Evolutionary conservation across 2,797 vertebrate genomes (phyloP), one percentile per base, ranked within the genome.

Genomic region (Mormyrops attenuatus): DNA sequence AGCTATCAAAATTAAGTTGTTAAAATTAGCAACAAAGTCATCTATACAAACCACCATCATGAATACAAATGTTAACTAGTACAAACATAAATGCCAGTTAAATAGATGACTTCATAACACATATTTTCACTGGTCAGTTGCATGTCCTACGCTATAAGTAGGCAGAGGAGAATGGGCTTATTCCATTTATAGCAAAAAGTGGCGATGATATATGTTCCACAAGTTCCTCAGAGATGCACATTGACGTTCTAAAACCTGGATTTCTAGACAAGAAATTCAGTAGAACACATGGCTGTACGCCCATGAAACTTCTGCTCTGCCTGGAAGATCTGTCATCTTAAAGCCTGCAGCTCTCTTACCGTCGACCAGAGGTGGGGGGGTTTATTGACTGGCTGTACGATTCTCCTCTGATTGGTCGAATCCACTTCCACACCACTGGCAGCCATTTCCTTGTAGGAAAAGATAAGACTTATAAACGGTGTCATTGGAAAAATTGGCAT

Each of bases 341-440:
- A 88, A 49, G 8, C 9, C 5, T 34, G 55, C 87, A 22, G 15
- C 0, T 20, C 89, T 96, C 97, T 97, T 95, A 99, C 98, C 30
- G 94, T 93, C 89, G 97, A 97, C 89, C 93, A 95, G 88, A 96
- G 93, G 84, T 96, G 96, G 60, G 92, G 89, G 0, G 97, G 96
- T 92, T 98, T 97, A 90, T 96, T 93, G 53, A 96, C 89, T 0
- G 97, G 89, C 91, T 97, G 96, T 86, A 99, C 91, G 38, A 95
- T 93, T 90, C 97, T 97, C 93, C 95, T 96, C 69, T 90, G 94
- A 90, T 88, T 88, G 88, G 92, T 53, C 38, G 20, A 26, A 41
- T 87, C 89, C 15, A 77, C 73, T 87, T 47, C 91, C 47, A 95
- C 88, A 3, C 95, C 93, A 8, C 95, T 94, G 89, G 93, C 93